Base-by-base conservation (phyloP, 2,113 vertebrate genomes). In the Aldabrachelys gigantea region DNA sequence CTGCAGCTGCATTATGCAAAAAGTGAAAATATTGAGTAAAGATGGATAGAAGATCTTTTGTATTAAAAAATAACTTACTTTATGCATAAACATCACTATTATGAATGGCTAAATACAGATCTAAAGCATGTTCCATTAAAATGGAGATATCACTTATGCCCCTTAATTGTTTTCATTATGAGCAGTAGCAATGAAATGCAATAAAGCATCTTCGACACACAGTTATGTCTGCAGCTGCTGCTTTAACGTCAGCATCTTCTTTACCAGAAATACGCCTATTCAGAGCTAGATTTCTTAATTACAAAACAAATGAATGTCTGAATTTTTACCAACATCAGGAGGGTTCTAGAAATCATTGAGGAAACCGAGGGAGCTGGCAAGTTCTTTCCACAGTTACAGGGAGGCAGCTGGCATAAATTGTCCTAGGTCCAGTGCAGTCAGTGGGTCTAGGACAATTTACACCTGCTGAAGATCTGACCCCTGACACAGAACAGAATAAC, bases 271-370 rank as follows among this genome's bases (percentile, higher is more conserved):
- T 17, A 17, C 9, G 3, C 19, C 65, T 62, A 50, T 72, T 89
- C 90, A 80, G 62, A 62, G 65, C n/a, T 72, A 8, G 31, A 16
- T 69, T 72, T 10, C 8, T n/a, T 69, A 10, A 72, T 38, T 38
- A 72, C 17, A 87, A 89, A 94, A 41, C 38, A 80, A 13, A 14
- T 76, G 22, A 3, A 35, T 89, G 29, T 21, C 57, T 96, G 81
- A 89, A 89, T 91, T 93, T 96, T 65, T 85, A 85, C 49, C 35
- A 59, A 49, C 81, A 88, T 62, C 79, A 86, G 29, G 82, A 95
- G 65, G 24, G 50, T 47, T 54, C 85, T 92, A 87, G 80, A 87
- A 72, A 38, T 72, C n/a, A 72, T 38, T 72, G 65, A n/a, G 65
- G 65, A 72, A 72, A 22, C 65, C 65, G 38, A 72, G 65, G 19